Evolutionary conservation across 1,140 invertebrate genomes (phyloP).

Genomic region (Cardiocondyla obscurior): DNA sequence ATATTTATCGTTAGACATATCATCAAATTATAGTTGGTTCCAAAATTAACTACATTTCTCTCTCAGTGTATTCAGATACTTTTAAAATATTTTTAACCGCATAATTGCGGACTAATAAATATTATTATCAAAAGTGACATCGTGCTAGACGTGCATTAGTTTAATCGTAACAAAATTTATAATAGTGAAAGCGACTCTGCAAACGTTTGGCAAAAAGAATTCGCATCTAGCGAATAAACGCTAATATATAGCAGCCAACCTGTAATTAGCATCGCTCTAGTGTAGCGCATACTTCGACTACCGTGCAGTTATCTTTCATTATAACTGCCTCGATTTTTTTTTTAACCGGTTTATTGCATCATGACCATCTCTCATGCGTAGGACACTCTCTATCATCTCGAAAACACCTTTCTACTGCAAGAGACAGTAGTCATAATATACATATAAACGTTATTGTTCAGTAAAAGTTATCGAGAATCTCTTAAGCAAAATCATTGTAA

Average conservation of each 20-base stretch:
- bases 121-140: too few relatives aligned
- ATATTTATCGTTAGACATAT: too few relatives aligned
- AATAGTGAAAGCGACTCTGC: slow-evolving; percentile 28
- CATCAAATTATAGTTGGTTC: too few relatives aligned
- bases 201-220: slow-evolving; percentile 5
- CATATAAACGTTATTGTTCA: neutral
- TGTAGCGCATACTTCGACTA: slow-evolving; percentile 48
- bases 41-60: too few relatives aligned
- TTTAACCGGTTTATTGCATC: slow-evolving; percentile 48
- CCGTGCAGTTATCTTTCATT: slow-evolving; percentile 64
- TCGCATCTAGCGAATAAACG: slow-evolving; percentile 26
- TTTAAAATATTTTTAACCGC: too few relatives aligned
- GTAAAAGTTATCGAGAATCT: too few relatives aligned
- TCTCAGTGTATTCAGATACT: too few relatives aligned
- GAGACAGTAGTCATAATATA: neutral
- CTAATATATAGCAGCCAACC: slow-evolving; percentile 39
- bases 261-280: slow-evolving; percentile 52
- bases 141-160: too few relatives aligned
- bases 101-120: too few relatives aligned
- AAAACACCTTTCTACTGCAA: slow-evolving; percentile 24
- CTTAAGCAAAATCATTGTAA: slow-evolving; percentile 15
- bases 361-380: slow-evolving; percentile 24
- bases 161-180: slow-evolving; percentile 9
- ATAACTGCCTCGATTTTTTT: slow-evolving; percentile 53
- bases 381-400: slow-evolving; percentile 19